A percentile compares a stretch with the other conserved stretches of the same genome.
These are phyloP conservation scores for Phymorhynchus buccinoides DNA, from an alignment of 1,140 invertebrate genomes.

Conservation along the genomic window DNA sequence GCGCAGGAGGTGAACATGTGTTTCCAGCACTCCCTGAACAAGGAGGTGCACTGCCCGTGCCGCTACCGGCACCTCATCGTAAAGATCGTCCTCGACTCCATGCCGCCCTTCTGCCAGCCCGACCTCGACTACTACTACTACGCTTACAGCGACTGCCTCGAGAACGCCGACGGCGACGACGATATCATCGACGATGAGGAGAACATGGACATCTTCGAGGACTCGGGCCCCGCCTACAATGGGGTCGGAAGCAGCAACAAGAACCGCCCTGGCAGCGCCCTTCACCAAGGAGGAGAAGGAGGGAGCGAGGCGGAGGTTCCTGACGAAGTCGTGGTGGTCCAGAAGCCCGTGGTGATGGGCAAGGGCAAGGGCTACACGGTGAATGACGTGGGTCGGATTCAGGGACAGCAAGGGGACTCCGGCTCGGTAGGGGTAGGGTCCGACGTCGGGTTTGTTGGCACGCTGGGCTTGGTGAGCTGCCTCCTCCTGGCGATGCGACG, in stretches of 20 bases:
- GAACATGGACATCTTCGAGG: too few species aligned
- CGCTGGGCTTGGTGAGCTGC: too few species aligned
- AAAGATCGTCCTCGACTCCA: not conserved
- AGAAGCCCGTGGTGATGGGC: not conserved
- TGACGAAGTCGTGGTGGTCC: not conserved
- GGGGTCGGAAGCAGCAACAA: not conserved
- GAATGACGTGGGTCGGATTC: not conserved
- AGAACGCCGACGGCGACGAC: not conserved
- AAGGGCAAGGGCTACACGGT: not conserved
- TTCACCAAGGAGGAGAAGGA: not conserved
- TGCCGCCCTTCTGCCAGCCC: slow-evolving; percentile 9
- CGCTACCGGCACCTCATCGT: slow-evolving; percentile 4
- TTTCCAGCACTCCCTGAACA: not conserved
- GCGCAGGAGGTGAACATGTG: not conserved
- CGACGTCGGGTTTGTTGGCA: too few species aligned
- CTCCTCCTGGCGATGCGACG: too few species aligned
- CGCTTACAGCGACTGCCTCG: slow-evolving; percentile 5
- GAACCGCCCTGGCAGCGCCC: not conserved
- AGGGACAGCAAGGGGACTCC: not conserved
- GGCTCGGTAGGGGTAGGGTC: too few species aligned
- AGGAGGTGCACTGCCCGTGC: not conserved
- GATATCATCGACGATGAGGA: not conserved
- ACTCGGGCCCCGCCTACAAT: not conserved
- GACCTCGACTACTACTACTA: slow-evolving; percentile 25
- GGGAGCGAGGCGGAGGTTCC: not conserved